Conservation (phyloP, 2,888 invertebrate species). For the Nymphalis polychloros region DNA sequence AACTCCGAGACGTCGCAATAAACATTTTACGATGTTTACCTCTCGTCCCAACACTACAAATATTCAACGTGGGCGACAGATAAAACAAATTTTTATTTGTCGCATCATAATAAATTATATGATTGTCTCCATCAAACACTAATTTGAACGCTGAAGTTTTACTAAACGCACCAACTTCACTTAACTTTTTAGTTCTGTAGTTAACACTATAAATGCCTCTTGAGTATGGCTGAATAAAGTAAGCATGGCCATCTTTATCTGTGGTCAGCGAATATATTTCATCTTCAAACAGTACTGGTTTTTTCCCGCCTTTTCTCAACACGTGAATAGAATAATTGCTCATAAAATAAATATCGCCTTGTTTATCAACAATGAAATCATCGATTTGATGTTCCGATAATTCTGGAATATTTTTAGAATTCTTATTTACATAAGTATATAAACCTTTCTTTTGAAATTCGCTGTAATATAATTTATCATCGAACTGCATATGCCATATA, state of each 20-base stretch:
- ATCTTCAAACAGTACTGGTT: slow-evolving; percentile 50
- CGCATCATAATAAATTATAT: slow-evolving; percentile 60
- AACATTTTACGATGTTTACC: slow-evolving; percentile 41
- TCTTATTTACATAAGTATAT: slow-evolving; percentile 50
- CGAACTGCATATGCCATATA: slow-evolving; percentile 64
- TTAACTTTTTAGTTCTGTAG: slow-evolving; percentile 47
- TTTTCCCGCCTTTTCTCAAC: slow-evolving; percentile 53
- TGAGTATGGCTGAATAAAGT: slow-evolving; percentile 58
- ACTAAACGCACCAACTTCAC: slow-evolving; percentile 57
- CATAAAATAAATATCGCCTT: slow-evolving; percentile 60
- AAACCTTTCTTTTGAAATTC: slow-evolving; percentile 55
- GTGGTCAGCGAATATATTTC: slow-evolving; percentile 57
- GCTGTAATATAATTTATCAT: slow-evolving; percentile 57
- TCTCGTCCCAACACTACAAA: slow-evolving; percentile 52
- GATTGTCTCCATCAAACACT: slow-evolving; percentile 62
- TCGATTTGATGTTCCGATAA: slow-evolving; percentile 57
- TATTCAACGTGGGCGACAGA: slow-evolving; percentile 56
- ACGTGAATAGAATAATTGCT: slow-evolving; percentile 54
- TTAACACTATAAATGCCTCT: slow-evolving; percentile 59
- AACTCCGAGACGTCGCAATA: slow-evolving; percentile 23
- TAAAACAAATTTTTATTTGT: slow-evolving; percentile 54
- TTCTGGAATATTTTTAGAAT: slow-evolving; percentile 46
- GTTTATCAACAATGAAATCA: slow-evolving; percentile 62
- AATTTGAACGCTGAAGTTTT: slow-evolving; percentile 52
- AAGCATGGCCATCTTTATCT: slow-evolving; percentile 55